Base-by-base conservation (phyloP, 2,888 invertebrate genomes). In the Standfussiana lucernea region DNA sequence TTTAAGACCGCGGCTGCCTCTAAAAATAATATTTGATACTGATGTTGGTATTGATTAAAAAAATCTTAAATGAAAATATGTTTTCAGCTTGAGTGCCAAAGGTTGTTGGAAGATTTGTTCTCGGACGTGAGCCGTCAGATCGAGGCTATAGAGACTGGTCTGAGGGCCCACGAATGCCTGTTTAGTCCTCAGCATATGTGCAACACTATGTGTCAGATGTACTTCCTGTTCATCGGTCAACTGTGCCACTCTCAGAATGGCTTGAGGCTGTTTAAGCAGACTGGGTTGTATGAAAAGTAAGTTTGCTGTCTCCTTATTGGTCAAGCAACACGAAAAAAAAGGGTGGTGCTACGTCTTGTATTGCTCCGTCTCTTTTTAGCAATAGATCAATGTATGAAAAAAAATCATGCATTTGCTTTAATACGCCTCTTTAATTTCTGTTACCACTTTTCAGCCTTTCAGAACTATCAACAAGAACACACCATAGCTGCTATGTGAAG, bases 401-500 rank as follows among this genome's bases (percentile, higher is more conserved):
- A 47, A 24, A 24, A 32, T 28, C 4, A 76, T 42, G 21, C 24
- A 47, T 62, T 11, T 42, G 1, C 13, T 15, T 35, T 37, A n/a
- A 8, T 47, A 28, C 4, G 8, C 1, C 0, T 40, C 35, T 24
- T 61, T 15, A 35, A 74, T 24, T 50, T 70, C 40, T 75, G 28
- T 40, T 77, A 35, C 1, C 35, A 21, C 61, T 40, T 77, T 85
- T 75, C 94, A 98, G 98, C 91, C 97, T 99, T 75, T 97, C 98
- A 90, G 98, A 98, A 89, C 96, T 99, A 86, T 98, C 99, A 2
- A 97, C 98, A 18, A 97, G 98, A 67, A 98, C 99, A 7, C 98
- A 98, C 90, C 98, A 99, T 93, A 98, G 99, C 89, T 98, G 99
- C 92, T 99, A 99, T 93, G 98, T 99, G 1, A 99, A 99, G 94